These are phyloP conservation scores for Zoroaster sp. DNA, from an alignment of 53 echinoderm and acorn worm species.

Conservation along the genomic window DNA sequence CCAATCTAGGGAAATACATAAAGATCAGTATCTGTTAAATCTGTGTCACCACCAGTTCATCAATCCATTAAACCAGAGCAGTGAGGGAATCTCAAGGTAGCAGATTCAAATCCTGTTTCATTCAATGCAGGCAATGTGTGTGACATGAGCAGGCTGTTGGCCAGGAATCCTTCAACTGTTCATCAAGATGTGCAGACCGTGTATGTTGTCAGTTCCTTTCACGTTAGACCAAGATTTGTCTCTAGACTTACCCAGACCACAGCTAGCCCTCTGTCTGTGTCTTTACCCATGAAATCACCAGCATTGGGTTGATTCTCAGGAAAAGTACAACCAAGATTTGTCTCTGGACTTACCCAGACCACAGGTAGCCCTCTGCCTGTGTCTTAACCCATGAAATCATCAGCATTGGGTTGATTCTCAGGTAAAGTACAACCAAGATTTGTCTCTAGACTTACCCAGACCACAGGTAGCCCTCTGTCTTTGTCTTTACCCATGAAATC, in stretches of 20 bases:
- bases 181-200: too few relatives aligned
- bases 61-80: too few relatives aligned
- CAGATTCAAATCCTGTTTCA: too few relatives aligned
- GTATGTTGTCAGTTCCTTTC: too few relatives aligned
- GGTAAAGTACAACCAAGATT: background rate
- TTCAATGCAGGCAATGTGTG: too few relatives aligned
- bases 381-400: background rate
- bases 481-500: background rate
- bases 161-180: too few relatives aligned
- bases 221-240: background rate
- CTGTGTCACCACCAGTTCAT: too few relatives aligned
- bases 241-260: conserved; percentile 3
- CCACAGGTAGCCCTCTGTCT: background rate
- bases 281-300: conserved; percentile 5
- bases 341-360: background rate
- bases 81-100: too few relatives aligned
- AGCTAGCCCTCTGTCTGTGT: background rate
- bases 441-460: background rate
- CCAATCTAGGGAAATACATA: too few relatives aligned
- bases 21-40: too few relatives aligned
- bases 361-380: background rate
- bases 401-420: background rate
- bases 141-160: too few relatives aligned
- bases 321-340: conserved; percentile 5
- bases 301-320: background rate